Percentiles rank a stretch among this genome's conserved stretches.
These are phyloP conservation scores for Ephydatia muelleri DNA, from an alignment of 37 sponge, comb jelly and placozoan genomes.

Conservation along the genomic window DNA sequence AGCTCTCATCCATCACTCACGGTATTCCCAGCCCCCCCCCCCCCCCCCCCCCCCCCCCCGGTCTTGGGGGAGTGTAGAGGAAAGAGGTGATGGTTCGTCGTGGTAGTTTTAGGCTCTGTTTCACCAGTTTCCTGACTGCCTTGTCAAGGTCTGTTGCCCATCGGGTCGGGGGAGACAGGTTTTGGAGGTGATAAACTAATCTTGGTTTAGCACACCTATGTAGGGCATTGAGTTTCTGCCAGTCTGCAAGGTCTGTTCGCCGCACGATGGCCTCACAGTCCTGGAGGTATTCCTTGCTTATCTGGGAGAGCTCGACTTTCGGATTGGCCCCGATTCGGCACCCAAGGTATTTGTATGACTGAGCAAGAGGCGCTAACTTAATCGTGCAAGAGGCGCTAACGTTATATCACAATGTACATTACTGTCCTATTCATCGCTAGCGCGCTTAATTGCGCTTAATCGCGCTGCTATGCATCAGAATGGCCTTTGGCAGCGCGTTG, in stretches of 20 bases:
- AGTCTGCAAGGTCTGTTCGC: conserved; percentile 22
- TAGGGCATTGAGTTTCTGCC: conserved; percentile 65
- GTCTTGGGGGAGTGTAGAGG: conserved; percentile 10
- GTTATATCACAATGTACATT: no score
- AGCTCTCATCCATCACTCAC: conserved; percentile 12
- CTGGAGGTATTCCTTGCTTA: no score
- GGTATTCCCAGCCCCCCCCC: conserved; percentile 37
- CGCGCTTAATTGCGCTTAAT: no score
- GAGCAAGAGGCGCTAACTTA: no score
- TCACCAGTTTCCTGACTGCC: not conserved
- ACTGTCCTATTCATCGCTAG: no score
- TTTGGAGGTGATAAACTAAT: not conserved
- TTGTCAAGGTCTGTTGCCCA: conserved; percentile 20
- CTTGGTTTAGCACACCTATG: conserved; percentile 20
- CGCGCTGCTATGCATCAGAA: no score
- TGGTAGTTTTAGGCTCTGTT: conserved; percentile 7
- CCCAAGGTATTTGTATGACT: conserved; percentile 45
- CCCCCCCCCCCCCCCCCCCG: no score
- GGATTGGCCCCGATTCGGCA: not conserved
- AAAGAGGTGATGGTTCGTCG: conserved; percentile 9
- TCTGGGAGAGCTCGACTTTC: not conserved
- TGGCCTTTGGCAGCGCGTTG: no score
- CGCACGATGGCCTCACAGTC: not conserved
- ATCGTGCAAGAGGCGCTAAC: no score
- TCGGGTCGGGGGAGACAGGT: not conserved